Evolutionary conservation across 2,113 vertebrate genomes (phyloP), one percentile per base, ranked within the genome.

Genomic region (Peromyscus californicus): DNA sequence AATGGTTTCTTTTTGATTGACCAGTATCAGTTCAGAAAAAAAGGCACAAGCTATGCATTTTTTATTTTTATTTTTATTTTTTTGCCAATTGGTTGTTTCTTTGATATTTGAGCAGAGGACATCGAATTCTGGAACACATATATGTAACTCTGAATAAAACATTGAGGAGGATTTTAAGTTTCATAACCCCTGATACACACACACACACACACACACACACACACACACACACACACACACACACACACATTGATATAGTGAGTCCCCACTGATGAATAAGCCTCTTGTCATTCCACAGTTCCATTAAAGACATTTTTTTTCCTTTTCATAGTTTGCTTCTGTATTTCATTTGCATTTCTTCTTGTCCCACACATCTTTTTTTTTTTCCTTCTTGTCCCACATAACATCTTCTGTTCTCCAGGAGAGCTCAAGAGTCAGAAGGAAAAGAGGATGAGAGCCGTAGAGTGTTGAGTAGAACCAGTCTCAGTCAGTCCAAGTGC

Each of bases 251-350:
- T 7, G 31, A 48, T 45, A 61, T 89, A 96, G 95, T 97, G 90
- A 97, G 96, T 93, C 92, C 79, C 79, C 48, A 59, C 86, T 86
- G 95, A 94, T 94, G 97, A 97, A 97, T 96, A 95, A 95, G 93
- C 69, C 59, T 94, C 82, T 76, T 89, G 78, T 95, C 61, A 91
- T 75, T 83, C 92, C 86, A 78, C 48, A 89, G 86, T 87, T 97
- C 79, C 33, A 75, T 80, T 80, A 57, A 91, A 82, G 83, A 57
- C 42, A 54, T 72, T 75, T 79, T 94, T 96, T 85, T 93, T 76
- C 72, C 72, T 70, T 95, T 92, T 94, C 82, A 39, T 75, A 90
- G 67, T 97, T 97, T 75, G 91, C 93, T 95, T 98, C 96, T 85
- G 39, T 95, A 79, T 95, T 86, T 84, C 69, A 79, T 92, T 89